phyloP scores from a whole-genome alignment of 2,797 vertebrate genomes.

The Microcaecilia unicolor region DNA sequence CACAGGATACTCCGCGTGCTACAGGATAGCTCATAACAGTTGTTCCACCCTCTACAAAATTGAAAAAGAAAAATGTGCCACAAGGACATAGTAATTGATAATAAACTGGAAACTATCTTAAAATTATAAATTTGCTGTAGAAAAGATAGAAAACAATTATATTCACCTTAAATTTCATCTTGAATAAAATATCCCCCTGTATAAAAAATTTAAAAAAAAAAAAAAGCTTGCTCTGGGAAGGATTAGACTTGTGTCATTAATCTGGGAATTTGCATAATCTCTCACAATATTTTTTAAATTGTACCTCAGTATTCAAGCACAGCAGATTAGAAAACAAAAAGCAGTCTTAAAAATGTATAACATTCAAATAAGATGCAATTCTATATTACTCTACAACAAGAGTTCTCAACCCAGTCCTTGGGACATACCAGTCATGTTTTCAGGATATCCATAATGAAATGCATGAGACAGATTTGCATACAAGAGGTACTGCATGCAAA shows the following conservation, averaged over 20 bases:
- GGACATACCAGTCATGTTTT: too few species aligned
- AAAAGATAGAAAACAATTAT: slow-evolving; percentile 75
- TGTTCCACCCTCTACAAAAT: slow-evolving; percentile 68
- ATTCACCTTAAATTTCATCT: slow-evolving; percentile 70
- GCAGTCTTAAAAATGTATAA: slow-evolving; percentile 52
- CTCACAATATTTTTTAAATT: slow-evolving; percentile 51
- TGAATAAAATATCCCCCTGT: slow-evolving; percentile 76
- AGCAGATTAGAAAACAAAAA: slow-evolving; percentile 62
- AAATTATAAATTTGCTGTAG: slow-evolving; percentile 77
- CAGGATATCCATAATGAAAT: too few species aligned
- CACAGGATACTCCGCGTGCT: slow-evolving; percentile 75
- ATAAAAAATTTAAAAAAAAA: slow-evolving; percentile 76
- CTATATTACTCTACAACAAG: slow-evolving; percentile 38
- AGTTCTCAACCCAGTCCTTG: too few species aligned
- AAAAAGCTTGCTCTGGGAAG: slow-evolving; percentile 70
- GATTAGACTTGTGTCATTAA: slow-evolving; percentile 59
- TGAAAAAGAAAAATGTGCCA: slow-evolving; percentile 64
- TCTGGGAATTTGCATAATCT: slow-evolving; percentile 67
- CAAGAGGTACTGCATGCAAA: too few species aligned
- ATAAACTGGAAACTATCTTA: slow-evolving; percentile 66
- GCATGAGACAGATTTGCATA: too few species aligned
- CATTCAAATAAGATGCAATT: slow-evolving; percentile 42
- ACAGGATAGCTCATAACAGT: slow-evolving; percentile 70
- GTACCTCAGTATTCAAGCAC: slow-evolving; percentile 66
- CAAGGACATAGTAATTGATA: slow-evolving; percentile 59